Percentiles rank a stretch among this genome's conserved stretches.
phyloP scores from a whole-genome alignment of 2,888 invertebrate species.

The Serripes groenlandicus region DNA sequence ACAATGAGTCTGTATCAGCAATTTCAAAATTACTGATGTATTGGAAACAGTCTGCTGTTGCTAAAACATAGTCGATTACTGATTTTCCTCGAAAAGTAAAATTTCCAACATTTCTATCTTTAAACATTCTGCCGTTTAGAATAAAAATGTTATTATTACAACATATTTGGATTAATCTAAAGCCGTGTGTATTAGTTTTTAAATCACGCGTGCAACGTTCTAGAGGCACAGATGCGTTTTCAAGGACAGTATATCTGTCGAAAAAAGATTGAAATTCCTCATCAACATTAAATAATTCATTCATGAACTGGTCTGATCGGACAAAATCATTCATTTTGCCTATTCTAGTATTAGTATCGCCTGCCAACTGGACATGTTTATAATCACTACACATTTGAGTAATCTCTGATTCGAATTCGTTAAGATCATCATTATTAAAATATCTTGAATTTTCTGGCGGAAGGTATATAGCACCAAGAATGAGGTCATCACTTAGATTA shows the following conservation, averaged over 20 bases:
- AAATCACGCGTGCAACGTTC: conserved; percentile 15
- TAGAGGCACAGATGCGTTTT: background rate
- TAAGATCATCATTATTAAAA: conserved; percentile 11
- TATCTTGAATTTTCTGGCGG: conserved; percentile 29
- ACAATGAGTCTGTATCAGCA: conserved; percentile 26
- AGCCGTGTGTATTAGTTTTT: conserved; percentile 28
- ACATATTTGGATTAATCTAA: conserved; percentile 21
- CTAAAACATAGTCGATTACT: conserved; percentile 37
- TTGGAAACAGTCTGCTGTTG: conserved; percentile 8
- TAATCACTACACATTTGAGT: background rate
- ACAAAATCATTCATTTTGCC: conserved; percentile 8
- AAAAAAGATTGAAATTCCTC: conserved; percentile 1
- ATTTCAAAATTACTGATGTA: conserved; percentile 22
- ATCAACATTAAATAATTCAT: conserved; percentile 9
- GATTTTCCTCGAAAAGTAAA: conserved; percentile 28
- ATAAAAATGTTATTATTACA: conserved; percentile 38
- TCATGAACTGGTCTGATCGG: background rate
- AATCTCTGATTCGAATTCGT: conserved; percentile 25
- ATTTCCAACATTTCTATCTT: conserved; percentile 18
- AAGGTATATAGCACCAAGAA: conserved; percentile 24
- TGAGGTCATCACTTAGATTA: background rate
- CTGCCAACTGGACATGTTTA: conserved; percentile 12
- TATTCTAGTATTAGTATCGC: conserved; percentile 16
- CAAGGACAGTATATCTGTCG: background rate
- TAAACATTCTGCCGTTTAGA: conserved; percentile 20